These are phyloP conservation scores for Lithophane semibrunnea DNA, from an alignment of 2,888 invertebrate species.

Conservation along the genomic window DNA sequence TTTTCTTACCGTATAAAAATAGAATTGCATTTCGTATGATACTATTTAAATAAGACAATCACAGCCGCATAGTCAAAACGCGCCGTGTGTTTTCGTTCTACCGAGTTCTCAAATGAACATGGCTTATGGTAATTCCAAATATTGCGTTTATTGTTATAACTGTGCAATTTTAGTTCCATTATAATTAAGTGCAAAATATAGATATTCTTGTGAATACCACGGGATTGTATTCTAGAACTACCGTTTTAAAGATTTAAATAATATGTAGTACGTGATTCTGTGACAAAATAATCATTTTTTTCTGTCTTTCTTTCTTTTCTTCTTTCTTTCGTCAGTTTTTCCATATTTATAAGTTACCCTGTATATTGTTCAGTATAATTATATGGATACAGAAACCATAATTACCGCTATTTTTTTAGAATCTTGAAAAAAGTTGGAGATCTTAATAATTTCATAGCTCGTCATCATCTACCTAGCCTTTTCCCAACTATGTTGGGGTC, in stretches of 20 bases:
- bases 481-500: not conserved
- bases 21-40: not conserved
- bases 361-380: not conserved
- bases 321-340: too few relatives aligned
- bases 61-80: conserved; percentile 45
- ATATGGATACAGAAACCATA: not conserved
- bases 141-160: conserved; percentile 74
- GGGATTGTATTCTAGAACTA: conserved; percentile 11
- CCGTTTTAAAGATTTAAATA: not conserved
- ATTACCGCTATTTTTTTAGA: not conserved
- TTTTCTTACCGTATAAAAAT: not conserved
- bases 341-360: not conserved
- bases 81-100: conserved; percentile 69
- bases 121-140: conserved; percentile 83
- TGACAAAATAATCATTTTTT: not conserved
- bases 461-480: not conserved
- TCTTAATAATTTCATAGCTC: not conserved
- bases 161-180: conserved; percentile 53
- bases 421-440: not conserved
- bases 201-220: conserved; percentile 30
- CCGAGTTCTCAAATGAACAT: conserved; percentile 78
- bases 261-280: not conserved
- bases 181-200: conserved; percentile 45
- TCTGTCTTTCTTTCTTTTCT: not conserved
- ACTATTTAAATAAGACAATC: conserved; percentile 40